A percentile compares a stretch with the other conserved stretches of the same genome.
phyloP scores from a whole-genome alignment of 2,797 vertebrate species.

The Micrastur ruficollis region DNA sequence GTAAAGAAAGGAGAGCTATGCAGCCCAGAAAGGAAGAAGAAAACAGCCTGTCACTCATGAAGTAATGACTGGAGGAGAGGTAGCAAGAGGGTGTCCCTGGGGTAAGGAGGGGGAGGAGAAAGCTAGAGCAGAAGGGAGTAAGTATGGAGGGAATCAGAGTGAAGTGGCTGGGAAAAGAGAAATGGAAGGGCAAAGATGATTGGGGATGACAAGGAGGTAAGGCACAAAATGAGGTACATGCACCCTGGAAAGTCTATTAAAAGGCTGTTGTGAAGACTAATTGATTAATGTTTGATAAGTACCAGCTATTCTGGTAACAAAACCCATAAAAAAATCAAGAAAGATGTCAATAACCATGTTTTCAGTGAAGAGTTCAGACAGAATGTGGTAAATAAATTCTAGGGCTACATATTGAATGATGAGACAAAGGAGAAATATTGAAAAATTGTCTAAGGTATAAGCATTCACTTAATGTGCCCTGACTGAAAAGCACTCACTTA shows the following conservation, averaged over 20 bases:
- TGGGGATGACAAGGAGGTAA: not conserved
- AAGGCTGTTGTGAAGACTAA: not conserved
- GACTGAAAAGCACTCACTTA: not conserved
- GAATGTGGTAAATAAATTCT: not conserved
- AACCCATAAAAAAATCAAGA: not conserved
- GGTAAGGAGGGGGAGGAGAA: not conserved
- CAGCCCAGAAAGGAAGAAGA: not conserved
- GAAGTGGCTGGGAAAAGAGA: not conserved
- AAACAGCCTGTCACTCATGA: not conserved
- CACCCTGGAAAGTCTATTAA: not conserved
- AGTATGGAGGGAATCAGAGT: not conserved
- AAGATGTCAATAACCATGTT: not conserved
- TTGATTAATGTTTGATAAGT: not conserved
- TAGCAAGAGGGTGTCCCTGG: not conserved
- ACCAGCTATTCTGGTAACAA: not conserved
- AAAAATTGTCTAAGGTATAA: not conserved
- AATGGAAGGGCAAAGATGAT: not conserved
- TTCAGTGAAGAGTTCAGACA: not conserved
- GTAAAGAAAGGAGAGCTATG: not conserved
- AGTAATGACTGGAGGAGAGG: not conserved
- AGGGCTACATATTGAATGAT: not conserved
- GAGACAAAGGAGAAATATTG: not conserved
- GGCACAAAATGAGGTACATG: not conserved
- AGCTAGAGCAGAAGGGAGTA: not conserved
- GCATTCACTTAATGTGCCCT: not conserved